Base-by-base conservation (phyloP, 2,797 vertebrate genomes). In the Stomatorhinus walkeri region DNA sequence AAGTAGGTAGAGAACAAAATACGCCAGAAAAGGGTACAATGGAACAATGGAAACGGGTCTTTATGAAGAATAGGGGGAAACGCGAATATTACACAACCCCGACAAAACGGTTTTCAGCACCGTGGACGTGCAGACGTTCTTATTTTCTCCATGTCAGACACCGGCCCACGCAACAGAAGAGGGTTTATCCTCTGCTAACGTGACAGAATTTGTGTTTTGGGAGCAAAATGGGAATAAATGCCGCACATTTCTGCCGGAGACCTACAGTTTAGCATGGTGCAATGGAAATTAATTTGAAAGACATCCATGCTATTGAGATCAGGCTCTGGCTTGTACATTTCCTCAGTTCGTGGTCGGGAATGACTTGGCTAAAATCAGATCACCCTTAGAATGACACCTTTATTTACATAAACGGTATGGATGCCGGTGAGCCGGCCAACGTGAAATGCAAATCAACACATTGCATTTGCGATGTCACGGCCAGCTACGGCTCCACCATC, bases 321-420 rank as follows among this genome's bases (percentile, higher is more conserved):
- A 89, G 89, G 14, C 72, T 40, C 8, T 68, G 19, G 91, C 90
- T 91, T 59, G 22, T 59, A 76, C 85, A 43, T 49, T 48, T 89
- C 88, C 87, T 86, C 59, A 88, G 91, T 90, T 92, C 91, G 89
- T 92, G 90, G 91, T 91, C 91, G 87, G 76, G 90, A 91, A 91
- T 83, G 83, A 89, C 90, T 89, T 88, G 90, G 91, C 91, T 89
- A 90, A 91, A 93, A 92, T 92, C 91, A 93, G 90, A 90, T 91
- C 92, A 91, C 91, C 90, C 64, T 59, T 46, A 51, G 84, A 90
- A 91, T 89, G 91, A 92, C 93, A 92, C 40, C 89, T 92, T 91
- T 90, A 92, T 92, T 93, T 91, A 92, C 92, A 91, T 92, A 92
- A 92, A 89, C 24, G 85, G 89, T 90, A 90, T 88, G 87, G 92